A percentile compares a stretch with the other conserved stretches of the same genome.
These are phyloP conservation scores for Lerema accius DNA, from an alignment of 1,140 invertebrate species.

Conservation along the genomic window DNA sequence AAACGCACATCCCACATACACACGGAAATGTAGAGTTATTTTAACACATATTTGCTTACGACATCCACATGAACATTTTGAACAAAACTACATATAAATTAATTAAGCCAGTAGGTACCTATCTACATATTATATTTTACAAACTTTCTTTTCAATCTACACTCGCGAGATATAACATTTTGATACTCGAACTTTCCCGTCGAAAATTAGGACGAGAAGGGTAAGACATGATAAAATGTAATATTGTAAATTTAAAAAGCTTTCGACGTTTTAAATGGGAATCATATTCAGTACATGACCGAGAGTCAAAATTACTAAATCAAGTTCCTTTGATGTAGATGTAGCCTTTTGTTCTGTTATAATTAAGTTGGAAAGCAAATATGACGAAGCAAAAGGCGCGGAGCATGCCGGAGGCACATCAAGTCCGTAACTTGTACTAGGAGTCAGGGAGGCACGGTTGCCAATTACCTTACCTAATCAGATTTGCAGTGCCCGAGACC, in stretches of 20 bases:
- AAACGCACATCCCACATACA: conserved; percentile 6
- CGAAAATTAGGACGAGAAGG: too few relatives aligned
- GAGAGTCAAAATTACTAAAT: not conserved
- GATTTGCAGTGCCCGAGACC: conserved; percentile 23
- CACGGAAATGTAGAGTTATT: too few relatives aligned
- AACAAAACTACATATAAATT: too few relatives aligned
- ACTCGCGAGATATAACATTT: too few relatives aligned
- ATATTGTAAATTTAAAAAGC: not conserved
- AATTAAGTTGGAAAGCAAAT: conserved; percentile 15
- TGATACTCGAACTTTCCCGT: too few relatives aligned
- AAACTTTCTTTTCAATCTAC: too few relatives aligned
- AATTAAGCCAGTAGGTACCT: too few relatives aligned
- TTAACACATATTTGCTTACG: too few relatives aligned
- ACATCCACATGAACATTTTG: too few relatives aligned
- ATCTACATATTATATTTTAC: too few relatives aligned
- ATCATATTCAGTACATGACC: not conserved
- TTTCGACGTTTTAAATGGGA: not conserved
- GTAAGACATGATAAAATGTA: not conserved
- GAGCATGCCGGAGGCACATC: not conserved
- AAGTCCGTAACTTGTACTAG: conserved; percentile 2
- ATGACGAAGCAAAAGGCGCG: not conserved
- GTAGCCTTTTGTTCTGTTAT: conserved; percentile 14
- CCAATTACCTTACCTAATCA: conserved; percentile 22
- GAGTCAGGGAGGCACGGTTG: conserved; percentile 9
- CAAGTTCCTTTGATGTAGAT: not conserved